Conservation (phyloP, 2,113 vertebrate genomes). For the Saguinus midas region DNA sequence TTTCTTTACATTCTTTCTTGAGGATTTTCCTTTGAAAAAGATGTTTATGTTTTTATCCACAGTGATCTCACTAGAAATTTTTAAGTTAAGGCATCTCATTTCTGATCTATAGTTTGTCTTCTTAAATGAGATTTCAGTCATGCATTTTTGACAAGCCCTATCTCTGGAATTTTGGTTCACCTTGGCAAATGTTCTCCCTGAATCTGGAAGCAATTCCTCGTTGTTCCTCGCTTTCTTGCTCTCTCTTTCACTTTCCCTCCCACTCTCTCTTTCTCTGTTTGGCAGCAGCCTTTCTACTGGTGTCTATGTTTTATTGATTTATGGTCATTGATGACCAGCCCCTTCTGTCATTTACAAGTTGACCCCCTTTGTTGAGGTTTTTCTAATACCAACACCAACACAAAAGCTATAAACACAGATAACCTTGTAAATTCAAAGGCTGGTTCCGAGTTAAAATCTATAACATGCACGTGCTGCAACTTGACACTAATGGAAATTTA, state of each 20-base stretch:
- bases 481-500: slow-evolving; percentile 31
- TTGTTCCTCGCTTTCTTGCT: neutral
- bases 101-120: slow-evolving; percentile 38
- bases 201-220: slow-evolving; percentile 34
- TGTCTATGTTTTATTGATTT: slow-evolving; percentile 59
- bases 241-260: no score
- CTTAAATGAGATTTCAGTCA: slow-evolving; percentile 42
- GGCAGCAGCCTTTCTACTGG: slow-evolving; percentile 24
- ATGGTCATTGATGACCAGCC: slow-evolving; percentile 10
- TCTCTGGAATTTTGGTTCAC: slow-evolving; percentile 39
- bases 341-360: slow-evolving; percentile 39
- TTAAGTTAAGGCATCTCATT: slow-evolving; percentile 29
- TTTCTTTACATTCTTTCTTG: neutral
- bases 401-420: neutral
- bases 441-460: slow-evolving; percentile 35
- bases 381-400: slow-evolving; percentile 37
- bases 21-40: neutral
- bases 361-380: slow-evolving; percentile 48
- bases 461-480: neutral
- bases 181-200: slow-evolving; percentile 33
- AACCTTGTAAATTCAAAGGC: slow-evolving; percentile 54
- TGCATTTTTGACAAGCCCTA: neutral
- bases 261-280: neutral
- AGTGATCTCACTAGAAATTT: neutral
- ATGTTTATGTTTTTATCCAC: neutral